Percentiles rank a stretch among this genome's conserved stretches.
These are phyloP conservation scores for Liposcelis brunnea DNA, from an alignment of 2,888 invertebrate genomes.

Conservation along the genomic window DNA sequence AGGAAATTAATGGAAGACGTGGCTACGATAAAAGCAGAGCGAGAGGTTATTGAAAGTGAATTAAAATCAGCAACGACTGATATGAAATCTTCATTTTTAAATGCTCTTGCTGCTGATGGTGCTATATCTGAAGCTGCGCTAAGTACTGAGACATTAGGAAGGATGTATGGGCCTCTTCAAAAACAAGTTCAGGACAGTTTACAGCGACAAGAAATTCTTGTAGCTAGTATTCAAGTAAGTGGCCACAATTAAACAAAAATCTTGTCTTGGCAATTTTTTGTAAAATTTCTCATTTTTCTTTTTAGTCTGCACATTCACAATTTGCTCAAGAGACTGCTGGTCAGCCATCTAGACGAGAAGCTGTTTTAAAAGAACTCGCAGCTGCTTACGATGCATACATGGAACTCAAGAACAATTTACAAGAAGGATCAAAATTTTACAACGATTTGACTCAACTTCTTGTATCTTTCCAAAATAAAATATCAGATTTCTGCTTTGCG, in stretches of 20 bases:
- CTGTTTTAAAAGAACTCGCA: constrained; percentile 67
- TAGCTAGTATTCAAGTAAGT: constrained; percentile 49
- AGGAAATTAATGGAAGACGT: constrained; percentile 66
- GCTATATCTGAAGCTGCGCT: constrained; percentile 60
- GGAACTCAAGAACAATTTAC: constrained; percentile 77
- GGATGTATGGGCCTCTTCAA: constrained; percentile 58
- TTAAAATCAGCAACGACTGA: constrained; percentile 61
- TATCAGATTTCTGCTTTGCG: constrained; percentile 95
- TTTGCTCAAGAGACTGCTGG: constrained; percentile 33
- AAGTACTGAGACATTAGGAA: constrained; percentile 52
- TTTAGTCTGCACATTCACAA: constrained; percentile 34
- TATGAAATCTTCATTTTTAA: constrained; percentile 65
- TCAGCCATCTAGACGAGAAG: constrained; percentile 43
- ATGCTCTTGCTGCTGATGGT: constrained; percentile 57
- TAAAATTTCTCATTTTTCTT: constrained; percentile 11
- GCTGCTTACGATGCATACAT: constrained; percentile 83
- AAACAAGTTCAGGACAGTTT: constrained; percentile 60
- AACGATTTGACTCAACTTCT: constrained; percentile 84
- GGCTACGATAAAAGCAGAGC: constrained; percentile 70
- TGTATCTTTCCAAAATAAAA: constrained; percentile 91
- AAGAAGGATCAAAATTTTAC: constrained; percentile 93
- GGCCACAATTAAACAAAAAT: constrained; percentile 2
- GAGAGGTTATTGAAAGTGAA: constrained; percentile 77
- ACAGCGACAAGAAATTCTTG: constrained; percentile 48
- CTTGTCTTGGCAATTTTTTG: not conserved